Evolutionary conservation across 2,888 invertebrate species (phyloP), one percentile per base, ranked within the genome.

Genomic region (Rugalucina vietnamica): DNA sequence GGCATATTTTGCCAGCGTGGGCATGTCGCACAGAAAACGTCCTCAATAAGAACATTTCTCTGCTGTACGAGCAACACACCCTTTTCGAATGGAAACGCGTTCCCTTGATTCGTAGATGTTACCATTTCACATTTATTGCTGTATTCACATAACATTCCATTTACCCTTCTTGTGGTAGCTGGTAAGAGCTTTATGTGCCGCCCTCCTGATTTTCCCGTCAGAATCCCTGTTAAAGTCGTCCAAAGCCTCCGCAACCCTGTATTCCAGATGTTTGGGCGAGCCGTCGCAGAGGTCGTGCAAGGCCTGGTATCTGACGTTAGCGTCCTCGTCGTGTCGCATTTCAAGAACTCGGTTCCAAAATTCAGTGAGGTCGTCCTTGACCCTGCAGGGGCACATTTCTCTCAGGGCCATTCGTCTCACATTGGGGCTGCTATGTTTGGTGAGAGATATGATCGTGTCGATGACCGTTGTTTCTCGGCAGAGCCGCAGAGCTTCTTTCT

Each of bases 381-480:
- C 94, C 57, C 93, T 87, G 86, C 94, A 94, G 0, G 94, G 94
- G 83, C 94, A 94, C 93, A 94, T 94, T 87, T 94, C 93, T 72
- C 89, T 89, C n/a, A 94, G 89, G 1, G 94, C 94, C 50, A 84
- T 87, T 90, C 93, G 92, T 79, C 94, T 85, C 12, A 94, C 94
- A 43, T 88, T 86, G 0, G 94, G 92, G 77, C 90, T 89, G 1
- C 81, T 54, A 81, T 94, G 94, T 75, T 91, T 91, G 29, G 93
- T 93, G 73, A 94, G 87, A 57, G 90, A 91, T 29, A 94, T 91
- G 65, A 94, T 92, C 5, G 88, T 90, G 71, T 94, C 93, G 60
- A 94, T 94, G 70, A 91, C 92, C 10, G 91, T 91, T 0, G 94
- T 94, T 50, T 91, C 88, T 76, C 87, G 86, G 77, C 93, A 93